Conservation (phyloP, 2,888 invertebrate genomes). For the Molanna angustata region DNA sequence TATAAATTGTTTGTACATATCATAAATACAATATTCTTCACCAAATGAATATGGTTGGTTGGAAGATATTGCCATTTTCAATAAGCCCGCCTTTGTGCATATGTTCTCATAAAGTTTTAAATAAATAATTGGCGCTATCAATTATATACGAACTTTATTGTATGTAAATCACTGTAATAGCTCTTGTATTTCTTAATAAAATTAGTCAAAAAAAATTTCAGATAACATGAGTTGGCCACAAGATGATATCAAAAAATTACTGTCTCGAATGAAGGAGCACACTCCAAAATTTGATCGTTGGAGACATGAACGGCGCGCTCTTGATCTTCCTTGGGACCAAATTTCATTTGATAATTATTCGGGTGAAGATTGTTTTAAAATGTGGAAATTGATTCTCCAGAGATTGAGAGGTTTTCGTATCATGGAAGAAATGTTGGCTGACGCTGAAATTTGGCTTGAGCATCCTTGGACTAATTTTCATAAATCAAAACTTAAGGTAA, state of each 20-base stretch:
- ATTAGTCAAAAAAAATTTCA: too few relatives aligned
- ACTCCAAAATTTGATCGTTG: conserved; percentile 48
- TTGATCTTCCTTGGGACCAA: conserved; percentile 49
- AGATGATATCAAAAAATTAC: conserved; percentile 44
- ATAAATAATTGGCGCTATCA: too few relatives aligned
- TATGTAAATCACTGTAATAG: too few relatives aligned
- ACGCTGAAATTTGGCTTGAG: conserved; percentile 47
- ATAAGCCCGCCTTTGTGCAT: too few relatives aligned
- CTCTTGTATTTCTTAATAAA: too few relatives aligned
- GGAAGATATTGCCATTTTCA: too few relatives aligned
- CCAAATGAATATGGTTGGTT: too few relatives aligned
- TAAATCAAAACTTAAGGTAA: conserved; percentile 9
- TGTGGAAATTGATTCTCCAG: conserved; percentile 46
- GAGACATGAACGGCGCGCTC: conserved; percentile 43
- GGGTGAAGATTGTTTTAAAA: conserved; percentile 47
- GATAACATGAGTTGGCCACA: conserved; percentile 41
- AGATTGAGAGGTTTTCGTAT: conserved; percentile 48
- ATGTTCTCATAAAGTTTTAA: too few relatives aligned
- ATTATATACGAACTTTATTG: too few relatives aligned
- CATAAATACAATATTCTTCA: too few relatives aligned
- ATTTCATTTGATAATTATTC: conserved; percentile 48
- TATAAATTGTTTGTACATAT: too few relatives aligned
- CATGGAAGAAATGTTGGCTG: conserved; percentile 47
- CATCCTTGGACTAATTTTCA: conserved; percentile 46
- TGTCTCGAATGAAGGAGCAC: conserved; percentile 42